A percentile compares a stretch with the other conserved stretches of the same genome.
Evolutionary conservation across 2,797 vertebrate genomes (phyloP).

Genomic region (Urosaurus nigricauda): DNA sequence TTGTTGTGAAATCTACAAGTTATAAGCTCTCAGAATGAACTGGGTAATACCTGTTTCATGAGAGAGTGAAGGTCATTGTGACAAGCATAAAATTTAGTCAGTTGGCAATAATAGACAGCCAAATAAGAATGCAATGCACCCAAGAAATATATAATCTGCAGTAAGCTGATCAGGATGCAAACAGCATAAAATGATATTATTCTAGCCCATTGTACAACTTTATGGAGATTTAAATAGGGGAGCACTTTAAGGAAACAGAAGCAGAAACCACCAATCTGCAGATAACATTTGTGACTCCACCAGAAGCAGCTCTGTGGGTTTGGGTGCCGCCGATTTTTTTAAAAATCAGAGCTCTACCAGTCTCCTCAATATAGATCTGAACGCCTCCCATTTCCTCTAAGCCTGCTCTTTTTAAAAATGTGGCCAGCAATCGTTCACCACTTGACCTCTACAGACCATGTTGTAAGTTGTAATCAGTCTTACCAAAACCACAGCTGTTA

Average conservation of each 20-base stretch:
- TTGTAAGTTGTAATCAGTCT: not conserved
- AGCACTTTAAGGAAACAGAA: not conserved
- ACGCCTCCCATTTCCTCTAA: slow-evolving; percentile 20
- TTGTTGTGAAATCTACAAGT: not conserved
- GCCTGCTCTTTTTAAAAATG: not conserved
- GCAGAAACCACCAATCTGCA: not conserved
- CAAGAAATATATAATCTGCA: not conserved
- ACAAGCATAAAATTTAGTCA: not conserved
- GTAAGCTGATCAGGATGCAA: not conserved
- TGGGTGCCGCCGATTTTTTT: not conserved
- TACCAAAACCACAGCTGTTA: not conserved
- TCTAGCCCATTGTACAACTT: no score
- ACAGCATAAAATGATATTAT: not conserved
- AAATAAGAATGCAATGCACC: not conserved
- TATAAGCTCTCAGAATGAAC: not conserved
- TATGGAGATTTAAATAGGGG: not conserved
- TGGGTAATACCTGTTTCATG: not conserved
- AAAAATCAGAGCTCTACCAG: slow-evolving; percentile 1
- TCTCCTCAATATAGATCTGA: not conserved
- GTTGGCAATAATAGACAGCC: not conserved
- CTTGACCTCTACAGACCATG: not conserved
- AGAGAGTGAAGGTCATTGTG: not conserved
- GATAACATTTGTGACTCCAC: not conserved
- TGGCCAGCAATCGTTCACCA: not conserved
- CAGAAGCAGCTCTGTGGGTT: not conserved